Evolutionary conservation across 2,797 vertebrate species (phyloP).

Genomic region (Danio albolineatus): DNA sequence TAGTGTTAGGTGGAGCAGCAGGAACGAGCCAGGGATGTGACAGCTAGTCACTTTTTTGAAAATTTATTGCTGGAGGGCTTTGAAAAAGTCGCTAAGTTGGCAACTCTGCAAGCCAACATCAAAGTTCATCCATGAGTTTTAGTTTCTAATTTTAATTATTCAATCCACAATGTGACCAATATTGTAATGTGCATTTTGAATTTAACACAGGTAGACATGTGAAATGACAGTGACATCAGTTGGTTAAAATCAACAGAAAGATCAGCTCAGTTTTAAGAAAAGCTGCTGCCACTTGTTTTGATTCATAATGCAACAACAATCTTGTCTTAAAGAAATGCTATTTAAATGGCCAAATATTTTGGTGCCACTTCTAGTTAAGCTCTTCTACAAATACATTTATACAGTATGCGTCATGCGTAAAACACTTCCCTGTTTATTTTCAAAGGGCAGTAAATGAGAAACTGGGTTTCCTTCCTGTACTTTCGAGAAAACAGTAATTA

Average conservation of each 20-base stretch:
- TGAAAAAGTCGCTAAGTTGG: too few species aligned
- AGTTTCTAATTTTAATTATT: too few species aligned
- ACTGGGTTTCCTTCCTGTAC: conserved; percentile 46
- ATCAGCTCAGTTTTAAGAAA: background rate
- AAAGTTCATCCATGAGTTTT: too few species aligned
- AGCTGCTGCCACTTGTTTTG: background rate
- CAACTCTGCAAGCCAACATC: too few species aligned
- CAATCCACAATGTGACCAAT: too few species aligned
- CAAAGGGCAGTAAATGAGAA: conserved; percentile 46
- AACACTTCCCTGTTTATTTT: conserved; percentile 59
- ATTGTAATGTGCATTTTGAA: too few species aligned
- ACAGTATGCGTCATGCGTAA: background rate
- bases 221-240: background rate
- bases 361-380: background rate
- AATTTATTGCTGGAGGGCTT: too few species aligned
- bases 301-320: background rate
- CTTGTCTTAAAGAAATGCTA: background rate
- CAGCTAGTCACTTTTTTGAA: too few species aligned
- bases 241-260: background rate
- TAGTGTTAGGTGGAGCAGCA: too few species aligned
- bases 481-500: conserved; percentile 42
- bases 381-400: conserved; percentile 38
- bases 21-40: too few species aligned
- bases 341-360: conserved; percentile 2
- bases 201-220: background rate